Conservation (phyloP, 2,888 invertebrate genomes). For the Dryocosmus kuriphilus region DNA sequence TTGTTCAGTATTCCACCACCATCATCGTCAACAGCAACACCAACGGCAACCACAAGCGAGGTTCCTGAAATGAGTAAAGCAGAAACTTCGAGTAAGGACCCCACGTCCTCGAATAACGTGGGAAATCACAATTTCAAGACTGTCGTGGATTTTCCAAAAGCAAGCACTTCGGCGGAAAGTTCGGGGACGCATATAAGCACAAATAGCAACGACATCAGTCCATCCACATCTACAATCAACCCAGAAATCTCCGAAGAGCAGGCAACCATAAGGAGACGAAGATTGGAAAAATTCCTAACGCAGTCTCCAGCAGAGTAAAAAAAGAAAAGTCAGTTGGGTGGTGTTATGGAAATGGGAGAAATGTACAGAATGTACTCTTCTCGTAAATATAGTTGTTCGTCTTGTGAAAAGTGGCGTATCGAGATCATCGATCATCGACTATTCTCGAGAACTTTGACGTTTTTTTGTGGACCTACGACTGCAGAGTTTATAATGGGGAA, state of each 20-base stretch:
- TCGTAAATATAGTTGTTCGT: slow-evolving; percentile 21
- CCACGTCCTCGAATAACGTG: slow-evolving; percentile 48
- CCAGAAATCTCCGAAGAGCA: slow-evolving; percentile 82
- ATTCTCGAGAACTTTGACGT: background rate
- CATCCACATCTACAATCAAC: slow-evolving; percentile 72
- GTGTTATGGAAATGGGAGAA: background rate
- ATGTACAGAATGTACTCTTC: slow-evolving; percentile 1
- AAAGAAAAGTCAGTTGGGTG: background rate
- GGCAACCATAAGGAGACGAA: slow-evolving; percentile 83
- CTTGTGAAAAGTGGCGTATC: slow-evolving; percentile 32
- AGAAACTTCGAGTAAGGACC: slow-evolving; percentile 44
- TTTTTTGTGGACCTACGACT: slow-evolving; percentile 25
- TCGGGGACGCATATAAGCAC: slow-evolving; percentile 55
- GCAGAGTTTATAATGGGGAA: slow-evolving; percentile 38
- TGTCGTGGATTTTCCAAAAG: slow-evolving; percentile 44
- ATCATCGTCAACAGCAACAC: slow-evolving; percentile 50
- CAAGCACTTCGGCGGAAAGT: slow-evolving; percentile 43
- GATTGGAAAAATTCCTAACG: slow-evolving; percentile 85
- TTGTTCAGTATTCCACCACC: slow-evolving; percentile 69
- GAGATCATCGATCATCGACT: slow-evolving; percentile 3
- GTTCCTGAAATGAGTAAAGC: slow-evolving; percentile 46
- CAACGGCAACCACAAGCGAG: slow-evolving; percentile 48
- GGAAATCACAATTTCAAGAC: slow-evolving; percentile 49
- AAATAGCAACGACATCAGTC: slow-evolving; percentile 66
- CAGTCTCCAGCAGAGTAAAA: slow-evolving; percentile 46